phyloP scores from a whole-genome alignment of 2,888 invertebrate species.

The Ormyrus nitidulus region DNA sequence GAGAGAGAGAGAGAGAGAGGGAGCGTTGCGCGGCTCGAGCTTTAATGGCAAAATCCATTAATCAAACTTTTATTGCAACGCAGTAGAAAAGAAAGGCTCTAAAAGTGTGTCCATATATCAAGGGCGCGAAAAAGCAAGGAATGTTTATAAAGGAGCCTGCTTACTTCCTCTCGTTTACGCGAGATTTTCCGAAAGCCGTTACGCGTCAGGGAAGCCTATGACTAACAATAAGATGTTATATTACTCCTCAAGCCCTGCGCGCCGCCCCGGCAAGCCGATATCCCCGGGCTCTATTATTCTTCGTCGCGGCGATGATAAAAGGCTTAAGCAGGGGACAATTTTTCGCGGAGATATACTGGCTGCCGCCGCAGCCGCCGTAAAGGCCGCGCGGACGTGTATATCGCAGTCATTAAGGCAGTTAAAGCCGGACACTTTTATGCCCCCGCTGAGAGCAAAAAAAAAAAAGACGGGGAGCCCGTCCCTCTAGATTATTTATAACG shows the following conservation, averaged over 20 bases:
- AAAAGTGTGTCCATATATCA: constrained; percentile 45
- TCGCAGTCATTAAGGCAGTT: constrained; percentile 47
- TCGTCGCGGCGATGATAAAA: constrained; percentile 13
- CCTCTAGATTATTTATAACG: constrained; percentile 35
- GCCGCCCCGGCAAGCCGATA: background rate
- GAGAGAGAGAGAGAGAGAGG: background rate
- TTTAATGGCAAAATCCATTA: constrained; percentile 47
- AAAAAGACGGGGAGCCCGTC: background rate
- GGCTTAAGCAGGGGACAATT: background rate
- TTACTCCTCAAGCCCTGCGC: background rate
- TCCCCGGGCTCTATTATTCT: background rate
- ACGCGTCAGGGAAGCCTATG: constrained; percentile 24
- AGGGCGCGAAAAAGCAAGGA: constrained; percentile 11
- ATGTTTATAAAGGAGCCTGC: constrained; percentile 31
- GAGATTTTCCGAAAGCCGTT: constrained; percentile 41
- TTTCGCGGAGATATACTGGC: constrained; percentile 3
- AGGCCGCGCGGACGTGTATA: constrained; percentile 26
- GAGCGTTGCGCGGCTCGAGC: background rate
- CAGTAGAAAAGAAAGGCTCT: constrained; percentile 17
- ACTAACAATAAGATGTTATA: constrained; percentile 46
- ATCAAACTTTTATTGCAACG: constrained; percentile 50
- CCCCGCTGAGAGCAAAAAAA: background rate
- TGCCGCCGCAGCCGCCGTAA: background rate
- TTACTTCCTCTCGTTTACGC: constrained; percentile 4
- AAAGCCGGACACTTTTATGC: constrained; percentile 40